These are phyloP conservation scores for Sinonovacula constricta DNA, from an alignment of 1,140 invertebrate genomes.

Conservation along the genomic window DNA sequence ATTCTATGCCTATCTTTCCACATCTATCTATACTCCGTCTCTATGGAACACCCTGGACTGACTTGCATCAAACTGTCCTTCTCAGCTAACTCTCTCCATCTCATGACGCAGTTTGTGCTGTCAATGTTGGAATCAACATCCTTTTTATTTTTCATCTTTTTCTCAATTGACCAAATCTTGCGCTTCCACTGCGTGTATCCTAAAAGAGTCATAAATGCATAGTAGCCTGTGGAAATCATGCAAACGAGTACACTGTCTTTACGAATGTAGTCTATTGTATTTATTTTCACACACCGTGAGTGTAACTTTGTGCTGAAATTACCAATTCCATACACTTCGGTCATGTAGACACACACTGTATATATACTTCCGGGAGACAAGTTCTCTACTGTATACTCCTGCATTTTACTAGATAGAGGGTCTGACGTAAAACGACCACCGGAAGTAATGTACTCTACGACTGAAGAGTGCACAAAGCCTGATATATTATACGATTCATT, in stretches of 20 bases:
- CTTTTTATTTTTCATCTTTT: background rate
- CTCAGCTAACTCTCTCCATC: constrained; percentile 25
- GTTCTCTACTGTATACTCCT: constrained; percentile 22
- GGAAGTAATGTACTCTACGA: constrained; percentile 19
- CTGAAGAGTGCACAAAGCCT: constrained; percentile 6
- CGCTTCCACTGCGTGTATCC: constrained; percentile 36
- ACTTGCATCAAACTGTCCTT: constrained; percentile 4
- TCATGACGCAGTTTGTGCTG: constrained; percentile 10
- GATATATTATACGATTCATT: constrained; percentile 7
- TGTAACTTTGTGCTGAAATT: constrained; percentile 5
- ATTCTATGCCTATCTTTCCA: no score
- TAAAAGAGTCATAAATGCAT: constrained; percentile 33
- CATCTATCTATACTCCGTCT: no score
- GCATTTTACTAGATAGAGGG: background rate
- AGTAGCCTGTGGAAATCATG: constrained; percentile 21
- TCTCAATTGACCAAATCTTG: constrained; percentile 1
- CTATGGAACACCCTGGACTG: constrained; percentile 29
- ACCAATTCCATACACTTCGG: constrained; percentile 7
- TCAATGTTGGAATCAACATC: background rate
- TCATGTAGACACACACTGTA: constrained; percentile 24
- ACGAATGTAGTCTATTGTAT: constrained; percentile 18
- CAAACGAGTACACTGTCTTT: constrained; percentile 18
- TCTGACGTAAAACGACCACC: constrained; percentile 25
- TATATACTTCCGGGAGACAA: constrained; percentile 14
- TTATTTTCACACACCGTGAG: constrained; percentile 31